Evolutionary conservation across 2,113 vertebrate species (phyloP).

Genomic region (Erythrolamprus reginae): DNA sequence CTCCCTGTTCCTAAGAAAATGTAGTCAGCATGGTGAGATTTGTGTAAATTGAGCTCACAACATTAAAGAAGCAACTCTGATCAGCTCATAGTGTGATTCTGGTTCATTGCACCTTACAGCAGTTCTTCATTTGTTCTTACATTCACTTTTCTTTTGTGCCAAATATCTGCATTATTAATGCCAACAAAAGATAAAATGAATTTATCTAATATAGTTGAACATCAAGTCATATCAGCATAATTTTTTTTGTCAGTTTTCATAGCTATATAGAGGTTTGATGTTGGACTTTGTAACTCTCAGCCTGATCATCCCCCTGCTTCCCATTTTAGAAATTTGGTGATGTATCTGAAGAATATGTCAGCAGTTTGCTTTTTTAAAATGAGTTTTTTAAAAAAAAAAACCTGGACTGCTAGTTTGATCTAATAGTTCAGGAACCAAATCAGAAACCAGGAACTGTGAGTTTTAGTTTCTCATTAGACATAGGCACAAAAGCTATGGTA

Average conservation of each 20-base stretch:
- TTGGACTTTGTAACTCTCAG: not conserved
- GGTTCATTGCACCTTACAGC: not conserved
- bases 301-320: fast-evolving
- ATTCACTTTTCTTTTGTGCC: not conserved
- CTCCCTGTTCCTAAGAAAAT: no score
- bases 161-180: not conserved
- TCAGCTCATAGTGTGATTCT: no score
- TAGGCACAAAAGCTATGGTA: no score
- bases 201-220: not conserved
- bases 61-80: no score
- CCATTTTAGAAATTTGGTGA: not conserved
- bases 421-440: no score
- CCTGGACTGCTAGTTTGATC: no score
- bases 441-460: no score
- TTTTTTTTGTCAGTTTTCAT: not conserved
- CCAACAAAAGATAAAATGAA: not conserved
- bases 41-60: no score
- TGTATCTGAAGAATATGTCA: not conserved
- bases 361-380: not conserved
- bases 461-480: no score
- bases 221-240: not conserved
- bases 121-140: not conserved
- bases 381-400: not conserved
- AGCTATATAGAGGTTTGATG: not conserved
- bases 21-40: no score